phyloP scores from a whole-genome alignment of 2,797 vertebrate genomes.

The Rhinella marina region DNA sequence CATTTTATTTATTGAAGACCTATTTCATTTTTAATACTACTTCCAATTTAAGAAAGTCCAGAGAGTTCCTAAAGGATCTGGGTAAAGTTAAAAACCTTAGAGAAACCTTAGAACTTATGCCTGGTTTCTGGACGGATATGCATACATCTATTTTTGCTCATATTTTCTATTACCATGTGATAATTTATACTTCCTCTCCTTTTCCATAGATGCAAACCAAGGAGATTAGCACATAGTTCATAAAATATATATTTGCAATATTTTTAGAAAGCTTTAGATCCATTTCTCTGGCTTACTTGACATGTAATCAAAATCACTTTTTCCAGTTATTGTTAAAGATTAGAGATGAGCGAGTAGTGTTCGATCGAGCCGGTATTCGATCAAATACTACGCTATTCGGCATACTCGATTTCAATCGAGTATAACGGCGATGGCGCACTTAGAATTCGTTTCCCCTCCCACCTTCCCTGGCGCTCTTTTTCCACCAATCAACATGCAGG shows the following conservation, averaged over 20 bases:
- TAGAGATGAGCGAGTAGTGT: no score
- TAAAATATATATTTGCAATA: background rate
- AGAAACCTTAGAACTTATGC: background rate
- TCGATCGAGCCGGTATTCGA: no score
- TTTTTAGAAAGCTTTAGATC: background rate
- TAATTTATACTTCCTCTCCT: background rate
- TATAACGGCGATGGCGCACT: no score
- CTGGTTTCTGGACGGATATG: background rate
- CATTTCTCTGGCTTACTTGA: background rate
- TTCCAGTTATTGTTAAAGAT: constrained; percentile 29
- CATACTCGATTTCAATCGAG: no score
- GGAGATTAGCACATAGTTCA: background rate
- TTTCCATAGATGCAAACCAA: background rate
- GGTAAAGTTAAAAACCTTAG: background rate
- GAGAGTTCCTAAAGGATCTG: background rate
- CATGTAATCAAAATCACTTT: constrained; percentile 24
- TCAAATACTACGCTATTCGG: no score
- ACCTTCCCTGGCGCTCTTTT: no score
- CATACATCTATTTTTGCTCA: background rate
- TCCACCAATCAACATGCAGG: no score
- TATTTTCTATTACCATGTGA: background rate
- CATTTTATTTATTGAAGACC: background rate
- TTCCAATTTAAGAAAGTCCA: background rate
- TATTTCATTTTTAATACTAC: background rate
- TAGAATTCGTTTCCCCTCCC: no score